Evolutionary conservation across 1,140 invertebrate species (phyloP).

Genomic region (Phortica variegata): DNA sequence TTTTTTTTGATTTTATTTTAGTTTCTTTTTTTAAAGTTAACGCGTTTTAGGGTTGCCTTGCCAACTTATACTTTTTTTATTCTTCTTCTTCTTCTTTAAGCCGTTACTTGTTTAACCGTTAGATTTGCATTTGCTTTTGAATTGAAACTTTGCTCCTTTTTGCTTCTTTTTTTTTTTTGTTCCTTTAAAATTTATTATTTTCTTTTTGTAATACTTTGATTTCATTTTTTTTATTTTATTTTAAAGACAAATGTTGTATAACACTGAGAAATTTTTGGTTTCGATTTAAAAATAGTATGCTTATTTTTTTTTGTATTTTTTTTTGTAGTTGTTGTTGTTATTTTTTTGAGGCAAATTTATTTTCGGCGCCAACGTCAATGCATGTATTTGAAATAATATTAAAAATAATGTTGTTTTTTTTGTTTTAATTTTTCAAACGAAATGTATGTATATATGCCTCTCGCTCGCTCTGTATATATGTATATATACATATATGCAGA

Average conservation of each 20-base stretch:
- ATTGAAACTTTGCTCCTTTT: constrained; percentile 39
- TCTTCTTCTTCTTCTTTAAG: too few species aligned
- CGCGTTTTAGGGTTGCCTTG: too few species aligned
- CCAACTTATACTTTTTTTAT: too few species aligned
- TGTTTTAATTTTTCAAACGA: not conserved
- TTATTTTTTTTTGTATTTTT: too few species aligned
- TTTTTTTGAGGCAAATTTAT: constrained; percentile 51
- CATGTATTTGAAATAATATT: constrained; percentile 45
- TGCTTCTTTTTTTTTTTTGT: constrained; percentile 14
- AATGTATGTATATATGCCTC: constrained; percentile 1
- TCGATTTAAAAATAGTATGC: constrained; percentile 51
- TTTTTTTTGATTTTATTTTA: too few species aligned
- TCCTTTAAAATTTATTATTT: constrained; percentile 12
- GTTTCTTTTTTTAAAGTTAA: constrained; percentile 4
- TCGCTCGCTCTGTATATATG: constrained; percentile 11
- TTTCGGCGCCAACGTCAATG: constrained; percentile 51
- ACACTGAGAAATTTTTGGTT: constrained; percentile 25
- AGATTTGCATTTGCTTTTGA: too few species aligned
- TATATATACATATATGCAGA: constrained; percentile 14
- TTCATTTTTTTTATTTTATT: constrained; percentile 34
- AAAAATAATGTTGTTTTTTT: constrained; percentile 16
- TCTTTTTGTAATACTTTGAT: constrained; percentile 24
- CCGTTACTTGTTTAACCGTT: too few species aligned
- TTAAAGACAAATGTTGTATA: too few species aligned
- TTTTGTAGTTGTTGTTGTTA: too few species aligned